These are phyloP conservation scores for Dendronephthya gigantea DNA, from an alignment of 64 coral and sea anemone genomes.

Conservation along the genomic window DNA sequence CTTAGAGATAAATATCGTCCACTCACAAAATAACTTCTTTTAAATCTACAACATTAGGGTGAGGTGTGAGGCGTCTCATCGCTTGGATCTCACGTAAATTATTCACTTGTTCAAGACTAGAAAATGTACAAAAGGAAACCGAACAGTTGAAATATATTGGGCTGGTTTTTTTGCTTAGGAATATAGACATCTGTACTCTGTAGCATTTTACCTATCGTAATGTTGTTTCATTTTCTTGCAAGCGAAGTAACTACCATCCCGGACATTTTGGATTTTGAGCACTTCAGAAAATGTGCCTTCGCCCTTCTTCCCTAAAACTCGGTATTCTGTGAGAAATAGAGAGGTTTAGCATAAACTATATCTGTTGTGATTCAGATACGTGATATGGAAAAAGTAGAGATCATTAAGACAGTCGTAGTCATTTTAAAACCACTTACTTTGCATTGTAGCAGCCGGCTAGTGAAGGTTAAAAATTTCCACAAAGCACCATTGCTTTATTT, in stretches of 20 bases:
- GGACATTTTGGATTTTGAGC: slow-evolving; percentile 84
- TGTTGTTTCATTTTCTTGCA: slow-evolving; percentile 98
- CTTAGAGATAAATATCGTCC: too few species aligned
- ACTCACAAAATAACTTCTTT: slow-evolving; percentile 98
- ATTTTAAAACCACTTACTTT: neutral
- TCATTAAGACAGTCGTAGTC: too few species aligned
- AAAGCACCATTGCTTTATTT: neutral
- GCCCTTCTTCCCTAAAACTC: slow-evolving; percentile 95
- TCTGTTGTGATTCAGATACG: neutral
- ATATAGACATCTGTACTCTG: neutral
- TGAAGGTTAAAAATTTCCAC: neutral
- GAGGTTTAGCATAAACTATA: neutral
- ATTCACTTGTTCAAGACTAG: slow-evolving; percentile 96
- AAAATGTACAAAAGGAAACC: neutral
- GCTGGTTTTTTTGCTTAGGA: too few species aligned
- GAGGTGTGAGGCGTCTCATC: slow-evolving; percentile 74
- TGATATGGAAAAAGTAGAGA: too few species aligned
- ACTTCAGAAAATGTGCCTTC: slow-evolving; percentile 98
- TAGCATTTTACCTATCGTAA: slow-evolving; percentile 63
- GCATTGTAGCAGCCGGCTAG: neutral
- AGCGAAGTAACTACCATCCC: slow-evolving; percentile 84
- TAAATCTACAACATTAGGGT: slow-evolving; percentile 78
- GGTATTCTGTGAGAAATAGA: slow-evolving; percentile 54
- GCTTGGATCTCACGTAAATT: slow-evolving; percentile 93
- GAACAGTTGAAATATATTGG: neutral